phyloP scores from a whole-genome alignment of 2,797 vertebrate species.

The Okamejei kenojei region DNA sequence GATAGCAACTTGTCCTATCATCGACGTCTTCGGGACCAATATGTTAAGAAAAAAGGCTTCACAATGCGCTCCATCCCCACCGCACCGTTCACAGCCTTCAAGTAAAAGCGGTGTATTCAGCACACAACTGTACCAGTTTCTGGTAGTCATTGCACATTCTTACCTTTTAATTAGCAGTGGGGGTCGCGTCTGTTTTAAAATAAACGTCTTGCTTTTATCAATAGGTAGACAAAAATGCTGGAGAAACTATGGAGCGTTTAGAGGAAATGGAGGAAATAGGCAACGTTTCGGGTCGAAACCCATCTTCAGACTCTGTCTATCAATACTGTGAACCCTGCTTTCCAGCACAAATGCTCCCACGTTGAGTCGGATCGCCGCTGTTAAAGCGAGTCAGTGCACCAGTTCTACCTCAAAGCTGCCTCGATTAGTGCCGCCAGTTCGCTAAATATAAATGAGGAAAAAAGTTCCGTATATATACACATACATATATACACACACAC shows the following conservation, averaged over 20 bases:
- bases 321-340: background rate
- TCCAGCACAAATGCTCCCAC: background rate
- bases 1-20: too few relatives aligned
- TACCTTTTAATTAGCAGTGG: background rate
- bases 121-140: background rate
- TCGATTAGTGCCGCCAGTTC: background rate
- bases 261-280: too few relatives aligned
- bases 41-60: background rate
- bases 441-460: too few relatives aligned
- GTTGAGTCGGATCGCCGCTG: background rate
- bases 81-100: background rate
- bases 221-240: too few relatives aligned
- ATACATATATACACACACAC: too few relatives aligned
- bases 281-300: too few relatives aligned
- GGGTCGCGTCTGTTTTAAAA: background rate
- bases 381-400: background rate
- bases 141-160: background rate
- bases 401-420: background rate
- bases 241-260: too few relatives aligned
- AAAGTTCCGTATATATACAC: too few relatives aligned
- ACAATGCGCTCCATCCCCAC: background rate
- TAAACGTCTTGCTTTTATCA: background rate
- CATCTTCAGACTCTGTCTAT: background rate
- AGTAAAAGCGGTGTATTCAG: background rate
- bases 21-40: background rate